Conservation (phyloP, 2,888 invertebrate species). For the Lathronympha strigana region DNA sequence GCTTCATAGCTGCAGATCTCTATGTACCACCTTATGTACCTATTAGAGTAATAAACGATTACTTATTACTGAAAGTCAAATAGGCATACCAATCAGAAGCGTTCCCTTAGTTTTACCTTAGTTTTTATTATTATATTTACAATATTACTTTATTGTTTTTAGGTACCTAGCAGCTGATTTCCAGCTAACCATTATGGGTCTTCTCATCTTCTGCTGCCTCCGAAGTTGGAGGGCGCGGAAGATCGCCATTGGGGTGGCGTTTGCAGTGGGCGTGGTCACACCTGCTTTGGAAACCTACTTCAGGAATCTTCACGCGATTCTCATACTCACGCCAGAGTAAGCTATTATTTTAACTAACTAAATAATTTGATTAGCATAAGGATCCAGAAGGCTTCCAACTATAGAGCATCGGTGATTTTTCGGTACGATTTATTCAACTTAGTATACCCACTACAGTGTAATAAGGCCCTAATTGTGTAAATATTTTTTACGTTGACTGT, state of each 20-base stretch:
- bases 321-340: constrained; percentile 47
- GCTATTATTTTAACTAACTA: neutral
- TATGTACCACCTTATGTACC: too few species aligned
- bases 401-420: too few species aligned
- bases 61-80: too few species aligned
- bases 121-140: neutral
- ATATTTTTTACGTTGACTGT: too few species aligned
- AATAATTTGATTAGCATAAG: neutral
- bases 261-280: constrained; percentile 43
- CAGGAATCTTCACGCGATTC: constrained; percentile 45
- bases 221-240: constrained; percentile 33
- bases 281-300: constrained; percentile 46
- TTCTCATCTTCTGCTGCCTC: constrained; percentile 47
- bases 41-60: too few species aligned
- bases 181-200: constrained; percentile 52
- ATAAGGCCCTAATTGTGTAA: too few species aligned
- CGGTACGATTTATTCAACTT: too few species aligned
- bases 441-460: too few species aligned
- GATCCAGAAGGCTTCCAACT: too few species aligned
- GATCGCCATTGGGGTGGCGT: constrained; percentile 44
- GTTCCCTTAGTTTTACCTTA: too few species aligned
- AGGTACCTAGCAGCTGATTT: constrained; percentile 48
- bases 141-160: neutral
- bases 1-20: too few species aligned
- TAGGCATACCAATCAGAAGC: too few species aligned